Conservation (phyloP, 2,888 invertebrate species). For the Drosophila borealis region DNA sequence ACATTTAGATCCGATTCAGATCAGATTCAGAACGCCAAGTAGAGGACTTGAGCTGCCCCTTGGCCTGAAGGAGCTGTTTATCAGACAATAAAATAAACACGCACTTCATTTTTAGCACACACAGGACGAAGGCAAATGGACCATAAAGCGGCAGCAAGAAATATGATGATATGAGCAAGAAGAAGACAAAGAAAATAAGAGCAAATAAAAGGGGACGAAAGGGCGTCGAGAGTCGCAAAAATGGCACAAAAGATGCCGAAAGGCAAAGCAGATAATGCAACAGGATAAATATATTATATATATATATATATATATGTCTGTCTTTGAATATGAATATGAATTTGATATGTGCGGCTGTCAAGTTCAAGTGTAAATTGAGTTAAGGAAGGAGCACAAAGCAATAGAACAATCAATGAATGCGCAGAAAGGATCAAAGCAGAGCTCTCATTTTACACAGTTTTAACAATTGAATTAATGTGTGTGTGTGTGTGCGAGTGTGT, state of each 20-base stretch:
- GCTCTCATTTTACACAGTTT: conserved; percentile 65
- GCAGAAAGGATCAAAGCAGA: conserved; percentile 41
- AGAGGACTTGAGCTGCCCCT: neutral
- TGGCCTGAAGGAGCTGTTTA: conserved; percentile 68
- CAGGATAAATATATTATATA: conserved; percentile 28
- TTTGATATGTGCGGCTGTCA: conserved; percentile 31
- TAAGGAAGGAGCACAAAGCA: conserved; percentile 34
- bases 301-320: conserved; percentile 11
- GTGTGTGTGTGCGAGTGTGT: conserved; percentile 11
- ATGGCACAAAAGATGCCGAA: conserved; percentile 65
- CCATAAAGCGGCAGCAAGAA: conserved; percentile 53
- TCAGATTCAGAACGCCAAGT: too few species aligned
- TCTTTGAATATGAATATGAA: conserved; percentile 18
- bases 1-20: too few species aligned
- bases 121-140: conserved; percentile 30
- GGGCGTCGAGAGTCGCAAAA: conserved; percentile 69
- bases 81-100: conserved; percentile 81
- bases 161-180: conserved; percentile 46
- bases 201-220: conserved; percentile 8
- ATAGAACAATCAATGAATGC: conserved; percentile 47
- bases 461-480: conserved; percentile 52
- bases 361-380: conserved; percentile 70
- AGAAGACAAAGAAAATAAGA: conserved; percentile 17
- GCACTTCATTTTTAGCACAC: conserved; percentile 59
- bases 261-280: conserved; percentile 28